These are phyloP conservation scores for Odontesthes bonariensis DNA, from an alignment of 2,113 vertebrate genomes.

Conservation along the genomic window DNA sequence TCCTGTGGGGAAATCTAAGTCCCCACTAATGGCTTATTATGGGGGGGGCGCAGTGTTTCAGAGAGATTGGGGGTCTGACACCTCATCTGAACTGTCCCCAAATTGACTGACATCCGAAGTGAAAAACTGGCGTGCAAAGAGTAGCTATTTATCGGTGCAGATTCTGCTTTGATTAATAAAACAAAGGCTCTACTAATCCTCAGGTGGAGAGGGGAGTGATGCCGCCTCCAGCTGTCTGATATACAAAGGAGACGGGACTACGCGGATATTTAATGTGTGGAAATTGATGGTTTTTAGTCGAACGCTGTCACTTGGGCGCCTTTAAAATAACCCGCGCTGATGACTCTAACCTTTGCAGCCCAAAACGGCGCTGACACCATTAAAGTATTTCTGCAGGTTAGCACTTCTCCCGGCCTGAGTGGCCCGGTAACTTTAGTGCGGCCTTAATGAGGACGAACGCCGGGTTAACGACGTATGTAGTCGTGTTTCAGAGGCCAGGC, in stretches of 20 bases:
- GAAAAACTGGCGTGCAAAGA: slow-evolving; percentile 17
- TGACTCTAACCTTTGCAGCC: slow-evolving; percentile 68
- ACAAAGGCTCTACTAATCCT: slow-evolving; percentile 14
- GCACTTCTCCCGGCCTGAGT: slow-evolving; percentile 69
- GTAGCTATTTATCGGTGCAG: slow-evolving; percentile 6
- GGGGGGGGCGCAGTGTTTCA: slow-evolving; percentile 36
- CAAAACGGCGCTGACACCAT: slow-evolving; percentile 69
- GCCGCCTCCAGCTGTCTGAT: slow-evolving; percentile 20
- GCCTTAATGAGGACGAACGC: slow-evolving; percentile 83
- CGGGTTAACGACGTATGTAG: slow-evolving; percentile 80
- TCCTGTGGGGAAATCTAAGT: slow-evolving; percentile 56
- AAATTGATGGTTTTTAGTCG: slow-evolving; percentile 10
- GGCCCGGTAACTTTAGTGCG: slow-evolving; percentile 76
- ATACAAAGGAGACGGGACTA: slow-evolving; percentile 34
- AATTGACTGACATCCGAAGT: slow-evolving; percentile 31
- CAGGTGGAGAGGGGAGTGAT: neutral
- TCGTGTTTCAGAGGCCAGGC: slow-evolving; percentile 72
- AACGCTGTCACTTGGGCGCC: slow-evolving; percentile 12
- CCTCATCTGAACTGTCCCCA: slow-evolving; percentile 54
- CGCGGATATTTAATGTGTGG: slow-evolving; percentile 15
- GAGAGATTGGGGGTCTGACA: slow-evolving; percentile 49
- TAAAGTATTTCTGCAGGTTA: slow-evolving; percentile 76
- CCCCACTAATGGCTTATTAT: slow-evolving; percentile 56
- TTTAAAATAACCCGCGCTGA: slow-evolving; percentile 63
- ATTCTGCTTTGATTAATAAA: slow-evolving; percentile 9